phyloP scores from a whole-genome alignment of 2,797 vertebrate genomes.

The Spheniscus humboldti region DNA sequence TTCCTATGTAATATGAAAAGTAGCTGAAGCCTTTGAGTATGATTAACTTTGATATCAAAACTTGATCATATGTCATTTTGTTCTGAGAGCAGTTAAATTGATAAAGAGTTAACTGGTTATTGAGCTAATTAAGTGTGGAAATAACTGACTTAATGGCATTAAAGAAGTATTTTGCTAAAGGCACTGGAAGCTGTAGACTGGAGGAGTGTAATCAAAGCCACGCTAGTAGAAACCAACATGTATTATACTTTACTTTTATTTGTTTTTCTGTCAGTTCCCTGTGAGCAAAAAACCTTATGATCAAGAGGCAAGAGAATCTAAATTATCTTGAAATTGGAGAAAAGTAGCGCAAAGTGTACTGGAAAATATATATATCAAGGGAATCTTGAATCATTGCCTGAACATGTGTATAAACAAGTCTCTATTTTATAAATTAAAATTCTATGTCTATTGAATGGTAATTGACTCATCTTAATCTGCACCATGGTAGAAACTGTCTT shows the following conservation, averaged over 20 bases:
- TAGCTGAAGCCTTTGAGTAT: neutral
- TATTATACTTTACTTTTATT: neutral
- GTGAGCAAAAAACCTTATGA: neutral
- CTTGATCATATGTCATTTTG: neutral
- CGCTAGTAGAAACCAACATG: neutral
- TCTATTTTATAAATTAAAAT: neutral
- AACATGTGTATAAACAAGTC: neutral
- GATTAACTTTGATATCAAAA: neutral
- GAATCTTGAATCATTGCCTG: neutral
- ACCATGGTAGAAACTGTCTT: neutral
- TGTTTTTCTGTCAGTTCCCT: neutral
- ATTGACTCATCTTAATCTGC: neutral
- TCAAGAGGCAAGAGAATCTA: neutral
- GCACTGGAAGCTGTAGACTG: neutral
- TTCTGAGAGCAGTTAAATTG: neutral
- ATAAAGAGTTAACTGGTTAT: neutral
- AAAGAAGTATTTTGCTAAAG: neutral
- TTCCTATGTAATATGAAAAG: neutral
- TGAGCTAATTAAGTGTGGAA: neutral
- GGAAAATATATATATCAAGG: neutral
- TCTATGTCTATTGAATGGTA: fast-evolving
- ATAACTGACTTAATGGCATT: neutral
- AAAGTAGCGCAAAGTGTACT: neutral
- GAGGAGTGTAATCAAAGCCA: neutral
- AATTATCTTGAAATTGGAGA: neutral